Conservation (phyloP, 2,113 vertebrate genomes). For the Callorhinus ursinus region DNA sequence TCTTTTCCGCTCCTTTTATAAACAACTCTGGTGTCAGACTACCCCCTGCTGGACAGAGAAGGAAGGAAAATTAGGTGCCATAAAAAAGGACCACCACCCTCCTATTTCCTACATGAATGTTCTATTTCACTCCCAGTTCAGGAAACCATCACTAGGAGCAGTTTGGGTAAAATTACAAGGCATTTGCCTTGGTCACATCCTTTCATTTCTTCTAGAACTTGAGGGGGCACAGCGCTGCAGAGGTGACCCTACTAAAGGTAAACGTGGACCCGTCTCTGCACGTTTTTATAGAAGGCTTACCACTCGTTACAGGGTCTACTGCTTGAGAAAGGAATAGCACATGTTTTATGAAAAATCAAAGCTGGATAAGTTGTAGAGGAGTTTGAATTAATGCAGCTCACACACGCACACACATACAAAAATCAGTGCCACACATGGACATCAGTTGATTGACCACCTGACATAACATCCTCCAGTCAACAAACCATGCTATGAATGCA, state of each 20-base stretch:
- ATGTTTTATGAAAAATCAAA: slow-evolving; percentile 33
- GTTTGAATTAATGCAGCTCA: slow-evolving; percentile 3
- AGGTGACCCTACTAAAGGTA: background rate
- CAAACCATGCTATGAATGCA: background rate
- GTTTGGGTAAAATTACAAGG: background rate
- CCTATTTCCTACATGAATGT: background rate
- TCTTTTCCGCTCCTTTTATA: background rate
- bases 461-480: background rate
- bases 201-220: slow-evolving; percentile 25
- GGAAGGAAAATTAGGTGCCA: background rate
- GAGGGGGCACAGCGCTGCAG: background rate
- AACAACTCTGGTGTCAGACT: slow-evolving; percentile 80
- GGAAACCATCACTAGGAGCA: background rate
- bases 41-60: slow-evolving; percentile 81
- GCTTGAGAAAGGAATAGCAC: background rate
- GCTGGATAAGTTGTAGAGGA: background rate
- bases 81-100: background rate
- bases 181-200: background rate
- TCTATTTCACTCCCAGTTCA: background rate
- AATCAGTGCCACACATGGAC: background rate
- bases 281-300: background rate
- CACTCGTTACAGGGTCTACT: background rate
- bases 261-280: background rate
- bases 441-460: background rate
- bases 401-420: background rate